Base-by-base conservation (phyloP, 2,797 vertebrate genomes). In the Sandelia bainsii region DNA sequence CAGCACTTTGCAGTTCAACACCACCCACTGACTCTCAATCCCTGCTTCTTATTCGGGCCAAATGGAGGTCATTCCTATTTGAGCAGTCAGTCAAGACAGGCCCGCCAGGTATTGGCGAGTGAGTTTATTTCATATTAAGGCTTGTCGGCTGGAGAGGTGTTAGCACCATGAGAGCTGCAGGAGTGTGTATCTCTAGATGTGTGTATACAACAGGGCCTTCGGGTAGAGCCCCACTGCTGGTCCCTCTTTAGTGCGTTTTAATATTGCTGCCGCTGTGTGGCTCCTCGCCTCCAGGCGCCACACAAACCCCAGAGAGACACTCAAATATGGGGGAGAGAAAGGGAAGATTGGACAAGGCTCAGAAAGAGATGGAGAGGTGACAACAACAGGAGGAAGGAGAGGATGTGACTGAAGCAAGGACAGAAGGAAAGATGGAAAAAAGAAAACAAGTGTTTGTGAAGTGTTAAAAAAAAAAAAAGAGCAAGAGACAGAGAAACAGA, bases 221-320 rank as follows among this genome's bases (percentile, higher is more conserved):
- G 57, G 83, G 81, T 74, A 74, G 57, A 80, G 78, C 73, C 80
- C 79, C 63, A 77, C 85, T 83, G 85, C 86, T 84, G 87, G 79
- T 85, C 84, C 79, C 84, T 91, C 86, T 93, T 92, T 91, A 86
- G 87, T 87, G 87, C 72, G 80, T 92, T 93, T 93, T 94, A 91
- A 93, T 93, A 93, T 89, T 78, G 81, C 80, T 77, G 84, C 75
- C 82, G 75, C 81, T 61, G 72, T 80, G 82, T 59, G 66, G 80
- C 69, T 83, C 74, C 66, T 83, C 32, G 84, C 92, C 92, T 89
- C 82, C 3, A 84, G 92, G 89, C 71, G n/a, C 72, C 74, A 71
- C 70, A 70, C 69, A 86, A 82, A 79, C 72, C 77, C 84, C 34
- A 62, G 37, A 68, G 82, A 88, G 80, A 59, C 49, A 73, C 72